Conservation (phyloP, 2,888 invertebrate genomes). For the Ophioninae sp. region DNA sequence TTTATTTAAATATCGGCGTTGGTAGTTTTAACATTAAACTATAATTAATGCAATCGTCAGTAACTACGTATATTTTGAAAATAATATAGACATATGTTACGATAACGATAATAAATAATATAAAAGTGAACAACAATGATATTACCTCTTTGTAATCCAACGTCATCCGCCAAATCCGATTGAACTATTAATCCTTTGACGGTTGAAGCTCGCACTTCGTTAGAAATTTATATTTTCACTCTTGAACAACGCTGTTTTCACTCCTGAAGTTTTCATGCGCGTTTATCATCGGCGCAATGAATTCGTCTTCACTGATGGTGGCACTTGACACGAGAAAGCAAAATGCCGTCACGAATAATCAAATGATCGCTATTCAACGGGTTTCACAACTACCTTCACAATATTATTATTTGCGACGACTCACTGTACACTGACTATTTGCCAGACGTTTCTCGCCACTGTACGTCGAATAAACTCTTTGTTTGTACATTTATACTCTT, state of each 20-base stretch:
- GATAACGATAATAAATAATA: constrained; percentile 7
- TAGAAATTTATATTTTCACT: constrained; percentile 20
- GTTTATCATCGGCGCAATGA: constrained; percentile 18
- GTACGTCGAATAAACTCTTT: constrained; percentile 18
- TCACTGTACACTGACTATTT: constrained; percentile 44
- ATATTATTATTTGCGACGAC: constrained; percentile 32
- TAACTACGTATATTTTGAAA: not conserved
- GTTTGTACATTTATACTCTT: constrained; percentile 6
- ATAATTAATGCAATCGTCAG: not conserved
- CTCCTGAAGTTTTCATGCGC: constrained; percentile 20
- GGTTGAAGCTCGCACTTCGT: constrained; percentile 5
- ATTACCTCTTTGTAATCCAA: constrained; percentile 23
- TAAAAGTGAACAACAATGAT: not conserved
- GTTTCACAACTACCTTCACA: constrained; percentile 31
- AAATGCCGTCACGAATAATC: constrained; percentile 37
- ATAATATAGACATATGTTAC: not conserved
- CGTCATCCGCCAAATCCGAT: constrained; percentile 6
- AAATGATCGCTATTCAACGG: constrained; percentile 38
- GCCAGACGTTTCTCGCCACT: constrained; percentile 31
- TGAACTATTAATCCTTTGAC: constrained; percentile 34
- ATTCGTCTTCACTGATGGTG: constrained; percentile 37
- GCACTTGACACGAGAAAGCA: constrained; percentile 7
- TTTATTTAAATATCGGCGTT: not conserved
- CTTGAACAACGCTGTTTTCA: constrained; percentile 20
- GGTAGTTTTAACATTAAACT: not conserved